A percentile compares a stretch with the other conserved stretches of the same genome.
Conservation (phyloP, 2,797 vertebrate species). For the Acanthurus leucopareius region DNA sequence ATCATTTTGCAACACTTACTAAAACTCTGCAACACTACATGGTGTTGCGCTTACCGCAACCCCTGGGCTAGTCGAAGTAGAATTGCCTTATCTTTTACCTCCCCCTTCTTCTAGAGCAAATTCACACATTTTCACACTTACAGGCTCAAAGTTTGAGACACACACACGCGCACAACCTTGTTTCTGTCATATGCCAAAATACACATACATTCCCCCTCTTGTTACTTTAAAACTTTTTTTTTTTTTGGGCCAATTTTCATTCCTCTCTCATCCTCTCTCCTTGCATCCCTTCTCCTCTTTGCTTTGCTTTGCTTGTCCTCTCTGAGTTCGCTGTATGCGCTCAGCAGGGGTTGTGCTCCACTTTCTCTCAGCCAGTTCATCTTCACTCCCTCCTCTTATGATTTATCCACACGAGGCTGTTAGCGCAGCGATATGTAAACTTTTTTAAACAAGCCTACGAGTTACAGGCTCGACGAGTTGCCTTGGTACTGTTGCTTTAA, state of each 20-base stretch:
- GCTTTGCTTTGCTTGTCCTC: not conserved
- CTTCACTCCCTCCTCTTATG: conserved; percentile 22
- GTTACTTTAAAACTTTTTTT: not conserved
- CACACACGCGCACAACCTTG: not conserved
- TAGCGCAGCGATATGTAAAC: conserved; percentile 25
- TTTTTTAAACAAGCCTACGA: conserved; percentile 26
- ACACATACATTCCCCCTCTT: conserved; percentile 5
- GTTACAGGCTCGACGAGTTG: conserved; percentile 19
- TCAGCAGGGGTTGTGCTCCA: conserved; percentile 58
- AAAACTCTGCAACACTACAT: conserved; percentile 52
- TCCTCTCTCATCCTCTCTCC: conserved; percentile 3
- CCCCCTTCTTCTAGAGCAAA: conserved; percentile 37
- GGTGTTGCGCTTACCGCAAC: conserved; percentile 34
- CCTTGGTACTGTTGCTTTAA: conserved; percentile 26
- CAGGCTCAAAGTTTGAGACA: conserved; percentile 15
- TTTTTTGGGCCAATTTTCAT: not conserved
- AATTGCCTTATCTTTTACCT: conserved; percentile 41
- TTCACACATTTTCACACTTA: conserved; percentile 18
- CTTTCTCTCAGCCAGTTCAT: conserved; percentile 48
- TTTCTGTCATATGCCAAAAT: conserved; percentile 16
- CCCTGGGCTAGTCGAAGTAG: conserved; percentile 29
- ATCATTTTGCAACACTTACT: conserved; percentile 64
- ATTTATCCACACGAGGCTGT: conserved; percentile 28
- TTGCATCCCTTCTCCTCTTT: not conserved
- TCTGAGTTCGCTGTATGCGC: conserved; percentile 34